Evolutionary conservation across 2,888 invertebrate species (phyloP), one percentile per base, ranked within the genome.

Genomic region (Bombyx huttoni): DNA sequence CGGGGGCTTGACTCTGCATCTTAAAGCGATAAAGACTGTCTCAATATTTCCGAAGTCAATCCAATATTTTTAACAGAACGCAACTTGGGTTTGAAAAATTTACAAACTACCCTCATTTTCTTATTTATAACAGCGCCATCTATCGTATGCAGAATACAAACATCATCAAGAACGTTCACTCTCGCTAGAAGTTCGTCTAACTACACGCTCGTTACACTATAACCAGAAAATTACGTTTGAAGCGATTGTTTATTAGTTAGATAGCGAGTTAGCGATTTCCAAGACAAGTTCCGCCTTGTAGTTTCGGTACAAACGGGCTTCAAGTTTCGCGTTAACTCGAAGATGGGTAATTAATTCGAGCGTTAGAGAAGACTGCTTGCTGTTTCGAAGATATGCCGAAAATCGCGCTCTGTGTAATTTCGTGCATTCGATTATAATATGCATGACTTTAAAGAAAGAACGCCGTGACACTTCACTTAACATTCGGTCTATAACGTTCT

Each of bases 201-300:
- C 49, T 50, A 49, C 40, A 52, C 1, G 52, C 56, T 53, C 55
- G 54, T 56, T 59, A 54, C 55, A 50, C 54, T 52, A 56, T 53
- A 58, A 55, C 57, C 57, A 56, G 47, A 52, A 55, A 58, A 60
- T 57, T 58, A 54, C 55, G 53, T 70, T 69, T 58, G 58, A 59
- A 69, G 65, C 65, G 63, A 70, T 75, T 78, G 75, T 78, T 75
- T 73, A 67, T 64, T 58, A 67, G 70, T 73, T 73, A 60, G 66
- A 67, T 64, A 63, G 62, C 52, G 56, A 71, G 64, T 67, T 70
- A 63, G 65, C 65, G 70, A 70, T 70, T 70, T 65, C 55, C 59
- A 53, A 62, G 55, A 60, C 63, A 65, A 73, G 65, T 68, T 70
- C 54, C 54, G 55, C 33, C 13, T 45, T 40, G 12, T 40, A 56